phyloP scores from a whole-genome alignment of 2,888 invertebrate genomes.

The Geophilus truncorum region DNA sequence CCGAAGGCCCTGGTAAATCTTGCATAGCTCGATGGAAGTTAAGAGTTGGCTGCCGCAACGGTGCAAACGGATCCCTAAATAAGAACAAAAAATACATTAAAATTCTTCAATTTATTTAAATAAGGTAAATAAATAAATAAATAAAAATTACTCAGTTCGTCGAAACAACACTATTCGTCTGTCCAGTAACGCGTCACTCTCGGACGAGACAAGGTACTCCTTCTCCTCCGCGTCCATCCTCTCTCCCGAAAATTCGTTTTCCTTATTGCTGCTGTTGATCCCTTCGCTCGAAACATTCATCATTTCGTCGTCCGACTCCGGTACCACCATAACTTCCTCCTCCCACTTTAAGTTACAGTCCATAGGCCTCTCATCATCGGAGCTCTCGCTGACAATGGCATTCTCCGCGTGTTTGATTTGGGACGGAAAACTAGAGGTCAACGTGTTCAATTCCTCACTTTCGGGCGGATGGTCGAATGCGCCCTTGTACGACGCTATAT shows the following conservation, averaged over 20 bases:
- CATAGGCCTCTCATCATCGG: neutral
- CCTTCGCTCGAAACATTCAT: neutral
- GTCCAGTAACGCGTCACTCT: neutral
- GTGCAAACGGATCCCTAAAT: slow-evolving; percentile 13
- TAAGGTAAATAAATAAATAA: neutral
- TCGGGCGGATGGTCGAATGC: neutral
- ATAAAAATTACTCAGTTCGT: neutral
- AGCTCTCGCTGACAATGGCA: neutral
- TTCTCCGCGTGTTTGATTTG: too few relatives aligned
- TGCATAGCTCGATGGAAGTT: neutral
- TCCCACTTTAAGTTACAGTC: too few relatives aligned
- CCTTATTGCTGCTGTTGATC: too few relatives aligned
- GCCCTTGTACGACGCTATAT: neutral
- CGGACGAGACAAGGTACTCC: too few relatives aligned
- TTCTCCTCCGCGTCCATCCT: neutral
- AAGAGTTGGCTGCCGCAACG: slow-evolving; percentile 3
- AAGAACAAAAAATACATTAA: neutral
- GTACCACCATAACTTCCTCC: neutral
- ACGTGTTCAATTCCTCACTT: neutral
- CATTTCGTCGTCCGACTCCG: neutral
- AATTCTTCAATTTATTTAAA: neutral
- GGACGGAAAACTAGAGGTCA: neutral
- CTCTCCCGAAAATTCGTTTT: neutral
- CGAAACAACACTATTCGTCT: neutral
- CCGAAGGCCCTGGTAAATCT: slow-evolving; percentile 16